Evolutionary conservation across 2,797 vertebrate genomes (phyloP).

Genomic region (Coregonus sp.): DNA sequence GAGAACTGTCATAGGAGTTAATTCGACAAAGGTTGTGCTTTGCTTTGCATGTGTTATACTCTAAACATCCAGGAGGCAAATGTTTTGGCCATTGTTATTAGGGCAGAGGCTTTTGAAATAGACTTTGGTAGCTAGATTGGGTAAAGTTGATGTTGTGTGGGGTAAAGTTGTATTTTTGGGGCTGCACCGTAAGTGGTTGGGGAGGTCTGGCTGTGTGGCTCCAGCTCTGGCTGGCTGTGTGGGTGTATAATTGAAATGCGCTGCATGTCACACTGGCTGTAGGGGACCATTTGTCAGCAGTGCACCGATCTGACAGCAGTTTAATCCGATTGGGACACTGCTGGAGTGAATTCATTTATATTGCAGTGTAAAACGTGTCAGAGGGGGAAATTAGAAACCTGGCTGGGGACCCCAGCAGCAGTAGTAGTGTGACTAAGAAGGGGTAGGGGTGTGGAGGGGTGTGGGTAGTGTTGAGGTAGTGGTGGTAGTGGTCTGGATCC

Average conservation of each 20-base stretch:
- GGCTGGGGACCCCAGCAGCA: conserved; percentile 51
- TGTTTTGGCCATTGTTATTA: no score
- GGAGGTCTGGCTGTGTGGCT: background rate
- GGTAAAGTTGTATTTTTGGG: background rate
- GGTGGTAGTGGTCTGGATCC: background rate
- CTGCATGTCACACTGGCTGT: conserved; percentile 65
- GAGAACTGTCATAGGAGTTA: background rate
- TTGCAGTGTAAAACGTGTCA: conserved; percentile 71
- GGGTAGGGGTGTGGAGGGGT: no score
- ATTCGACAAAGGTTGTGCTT: background rate
- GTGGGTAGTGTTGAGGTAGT: background rate
- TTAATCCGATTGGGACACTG: conserved; percentile 78
- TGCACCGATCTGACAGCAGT: conserved; percentile 81
- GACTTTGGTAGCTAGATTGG: no score
- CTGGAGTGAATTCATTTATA: conserved; percentile 83
- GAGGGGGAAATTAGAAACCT: conserved; percentile 78
- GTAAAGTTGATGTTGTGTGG: background rate
- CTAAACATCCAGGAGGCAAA: no score
- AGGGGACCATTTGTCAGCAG: conserved; percentile 85
- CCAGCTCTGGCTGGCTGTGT: background rate
- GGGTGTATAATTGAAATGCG: conserved; percentile 81
- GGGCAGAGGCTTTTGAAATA: no score
- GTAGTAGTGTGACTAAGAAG: conserved; percentile 12
- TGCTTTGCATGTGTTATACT: no score
- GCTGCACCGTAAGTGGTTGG: background rate